Conservation (phyloP, 2,797 vertebrate species). For the Argentina silus region DNA sequence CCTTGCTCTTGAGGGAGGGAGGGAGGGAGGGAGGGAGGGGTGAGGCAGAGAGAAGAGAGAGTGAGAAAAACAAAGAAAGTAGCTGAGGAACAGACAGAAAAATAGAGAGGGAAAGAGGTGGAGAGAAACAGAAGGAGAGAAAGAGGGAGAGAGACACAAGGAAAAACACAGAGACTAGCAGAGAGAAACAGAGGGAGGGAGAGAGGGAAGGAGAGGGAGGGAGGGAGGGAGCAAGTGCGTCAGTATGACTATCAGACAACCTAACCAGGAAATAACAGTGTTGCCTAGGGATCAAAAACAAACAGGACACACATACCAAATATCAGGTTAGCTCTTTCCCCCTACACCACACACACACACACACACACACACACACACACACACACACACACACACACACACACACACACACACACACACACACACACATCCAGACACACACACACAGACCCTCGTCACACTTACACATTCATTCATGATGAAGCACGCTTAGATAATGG, state of each 20-base stretch:
- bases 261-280: constrained; percentile 11
- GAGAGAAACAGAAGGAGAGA: constrained; percentile 18
- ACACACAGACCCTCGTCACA: too few species aligned
- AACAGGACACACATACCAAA: constrained; percentile 15
- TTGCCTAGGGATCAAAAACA: constrained; percentile 19
- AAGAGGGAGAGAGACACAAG: constrained; percentile 4
- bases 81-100: constrained; percentile 15
- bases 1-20: background rate
- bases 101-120: constrained; percentile 7
- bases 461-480: too few species aligned
- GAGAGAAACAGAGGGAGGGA: background rate
- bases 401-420: too few species aligned
- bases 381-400: too few species aligned
- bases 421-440: too few species aligned
- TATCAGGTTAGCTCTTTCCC: constrained; percentile 1
- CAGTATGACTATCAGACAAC: constrained; percentile 6
- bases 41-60: background rate
- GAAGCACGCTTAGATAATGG: too few species aligned
- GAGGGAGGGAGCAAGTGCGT: constrained; percentile 22
- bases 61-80: background rate
- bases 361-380: background rate
- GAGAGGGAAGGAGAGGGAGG: background rate
- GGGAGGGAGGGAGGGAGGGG: constrained; percentile 10
- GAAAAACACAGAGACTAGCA: background rate
- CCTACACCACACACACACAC: constrained; percentile 1